Conservation (phyloP, 2,797 vertebrate species). For the Oryzias dopingdopingensis region DNA sequence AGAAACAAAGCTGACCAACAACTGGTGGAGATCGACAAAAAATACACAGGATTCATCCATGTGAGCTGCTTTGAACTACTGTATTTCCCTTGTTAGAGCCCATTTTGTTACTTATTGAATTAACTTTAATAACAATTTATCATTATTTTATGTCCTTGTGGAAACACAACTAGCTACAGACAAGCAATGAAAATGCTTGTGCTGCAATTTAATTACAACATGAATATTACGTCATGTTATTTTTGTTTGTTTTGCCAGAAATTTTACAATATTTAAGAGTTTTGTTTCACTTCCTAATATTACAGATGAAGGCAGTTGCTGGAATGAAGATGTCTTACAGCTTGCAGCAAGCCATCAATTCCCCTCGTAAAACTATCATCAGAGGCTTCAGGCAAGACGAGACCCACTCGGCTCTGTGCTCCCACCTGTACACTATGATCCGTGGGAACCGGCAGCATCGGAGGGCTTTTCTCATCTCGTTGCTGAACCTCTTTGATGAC, state of each 20-base stretch:
- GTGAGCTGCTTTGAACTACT: slow-evolving; percentile 68
- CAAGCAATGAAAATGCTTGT: no score
- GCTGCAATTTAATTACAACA: no score
- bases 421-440: slow-evolving; percentile 94
- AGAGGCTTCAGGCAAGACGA: slow-evolving; percentile 93
- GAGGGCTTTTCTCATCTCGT: slow-evolving; percentile 92
- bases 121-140: no score
- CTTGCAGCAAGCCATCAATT: slow-evolving; percentile 89
- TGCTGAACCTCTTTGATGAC: slow-evolving; percentile 97
- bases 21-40: slow-evolving; percentile 97
- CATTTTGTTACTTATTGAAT: neutral
- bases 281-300: slow-evolving; percentile 4
- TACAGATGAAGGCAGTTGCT: slow-evolving; percentile 97
- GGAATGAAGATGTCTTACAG: slow-evolving; percentile 99
- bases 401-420: slow-evolving; percentile 85
- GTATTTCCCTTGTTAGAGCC: neutral
- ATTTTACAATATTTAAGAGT: slow-evolving; percentile 10
- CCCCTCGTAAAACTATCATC: slow-evolving; percentile 81
- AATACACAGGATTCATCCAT: slow-evolving; percentile 98
- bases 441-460: slow-evolving; percentile 92
- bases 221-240: neutral
- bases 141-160: no score
- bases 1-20: slow-evolving; percentile 97
- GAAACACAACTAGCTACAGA: no score
- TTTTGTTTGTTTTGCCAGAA: neutral